These are phyloP conservation scores for Ditula angustiorana DNA, from an alignment of 2,888 invertebrate genomes.

Conservation along the genomic window DNA sequence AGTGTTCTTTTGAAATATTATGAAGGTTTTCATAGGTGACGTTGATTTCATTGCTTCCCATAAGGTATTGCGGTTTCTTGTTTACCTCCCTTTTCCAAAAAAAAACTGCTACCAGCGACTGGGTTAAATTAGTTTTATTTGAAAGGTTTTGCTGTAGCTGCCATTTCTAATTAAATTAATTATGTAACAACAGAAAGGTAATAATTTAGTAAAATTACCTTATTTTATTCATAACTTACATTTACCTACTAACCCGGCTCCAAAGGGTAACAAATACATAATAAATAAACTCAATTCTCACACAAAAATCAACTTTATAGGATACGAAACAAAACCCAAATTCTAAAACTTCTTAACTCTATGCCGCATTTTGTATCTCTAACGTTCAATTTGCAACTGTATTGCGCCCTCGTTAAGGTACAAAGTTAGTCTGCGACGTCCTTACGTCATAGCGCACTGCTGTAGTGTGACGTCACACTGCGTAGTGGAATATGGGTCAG, in stretches of 20 bases:
- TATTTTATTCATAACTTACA: not conserved
- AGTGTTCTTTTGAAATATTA: too few relatives aligned
- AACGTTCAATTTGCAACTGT: slow-evolving; percentile 45
- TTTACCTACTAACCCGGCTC: not conserved
- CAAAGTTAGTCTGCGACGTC: slow-evolving; percentile 48
- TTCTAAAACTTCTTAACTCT: not conserved
- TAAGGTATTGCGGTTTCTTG: too few relatives aligned
- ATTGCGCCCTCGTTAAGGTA: slow-evolving; percentile 46
- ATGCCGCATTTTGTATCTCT: not conserved
- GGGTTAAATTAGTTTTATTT: not conserved
- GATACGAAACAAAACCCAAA: not conserved
- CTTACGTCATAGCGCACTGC: slow-evolving; percentile 66
- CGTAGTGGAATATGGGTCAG: slow-evolving; percentile 69
- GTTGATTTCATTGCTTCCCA: too few relatives aligned
- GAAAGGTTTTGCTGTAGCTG: not conserved
- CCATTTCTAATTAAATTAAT: not conserved
- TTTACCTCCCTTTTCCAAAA: too few relatives aligned
- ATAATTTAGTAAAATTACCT: not conserved
- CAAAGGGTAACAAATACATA: slow-evolving; percentile 7
- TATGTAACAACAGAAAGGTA: not conserved
- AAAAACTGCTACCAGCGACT: too few relatives aligned
- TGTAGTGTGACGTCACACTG: slow-evolving; percentile 71
- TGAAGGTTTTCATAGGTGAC: too few relatives aligned
- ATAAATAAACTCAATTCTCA: not conserved
- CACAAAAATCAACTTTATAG: slow-evolving; percentile 11